phyloP scores from a whole-genome alignment of 2,113 vertebrate species.

The Scortum barcoo region DNA sequence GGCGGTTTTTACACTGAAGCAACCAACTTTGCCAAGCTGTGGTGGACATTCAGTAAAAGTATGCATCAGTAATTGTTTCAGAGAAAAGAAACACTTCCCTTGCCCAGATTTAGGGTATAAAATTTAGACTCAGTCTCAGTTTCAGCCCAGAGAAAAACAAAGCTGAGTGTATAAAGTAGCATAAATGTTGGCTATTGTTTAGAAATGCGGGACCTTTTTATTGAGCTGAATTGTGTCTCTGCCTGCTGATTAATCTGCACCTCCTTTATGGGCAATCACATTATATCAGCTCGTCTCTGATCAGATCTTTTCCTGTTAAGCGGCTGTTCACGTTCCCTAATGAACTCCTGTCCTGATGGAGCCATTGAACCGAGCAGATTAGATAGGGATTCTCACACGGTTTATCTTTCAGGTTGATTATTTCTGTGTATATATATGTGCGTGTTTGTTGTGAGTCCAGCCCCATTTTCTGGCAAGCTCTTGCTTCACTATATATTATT shows the following conservation, averaged over 20 bases:
- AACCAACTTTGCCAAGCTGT: not conserved
- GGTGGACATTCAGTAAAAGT: not conserved
- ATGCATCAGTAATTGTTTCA: no score
- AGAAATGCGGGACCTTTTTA: not conserved
- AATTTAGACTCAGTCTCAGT: not conserved
- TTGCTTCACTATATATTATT: not conserved
- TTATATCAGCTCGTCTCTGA: slow-evolving; percentile 25
- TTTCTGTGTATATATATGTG: slow-evolving; percentile 1
- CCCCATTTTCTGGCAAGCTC: not conserved
- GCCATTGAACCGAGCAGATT: slow-evolving; percentile 52
- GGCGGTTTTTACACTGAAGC: not conserved
- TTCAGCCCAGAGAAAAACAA: not conserved
- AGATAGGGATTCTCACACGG: slow-evolving; percentile 44
- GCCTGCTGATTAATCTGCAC: slow-evolving; percentile 30
- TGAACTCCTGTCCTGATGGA: slow-evolving; percentile 43
- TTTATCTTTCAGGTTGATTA: slow-evolving; percentile 49
- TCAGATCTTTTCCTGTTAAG: slow-evolving; percentile 32
- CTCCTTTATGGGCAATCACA: slow-evolving; percentile 7
- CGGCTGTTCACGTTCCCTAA: slow-evolving; percentile 49
- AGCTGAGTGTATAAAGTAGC: not conserved
- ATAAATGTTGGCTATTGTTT: slow-evolving; percentile 2
- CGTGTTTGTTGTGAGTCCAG: not conserved
- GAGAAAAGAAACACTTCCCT: not conserved
- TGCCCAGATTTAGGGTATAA: not conserved
- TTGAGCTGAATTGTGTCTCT: slow-evolving; percentile 18